Evolutionary conservation across 2,797 vertebrate genomes (phyloP), one percentile per base, ranked within the genome.

Genomic region (Sebastes minor): DNA sequence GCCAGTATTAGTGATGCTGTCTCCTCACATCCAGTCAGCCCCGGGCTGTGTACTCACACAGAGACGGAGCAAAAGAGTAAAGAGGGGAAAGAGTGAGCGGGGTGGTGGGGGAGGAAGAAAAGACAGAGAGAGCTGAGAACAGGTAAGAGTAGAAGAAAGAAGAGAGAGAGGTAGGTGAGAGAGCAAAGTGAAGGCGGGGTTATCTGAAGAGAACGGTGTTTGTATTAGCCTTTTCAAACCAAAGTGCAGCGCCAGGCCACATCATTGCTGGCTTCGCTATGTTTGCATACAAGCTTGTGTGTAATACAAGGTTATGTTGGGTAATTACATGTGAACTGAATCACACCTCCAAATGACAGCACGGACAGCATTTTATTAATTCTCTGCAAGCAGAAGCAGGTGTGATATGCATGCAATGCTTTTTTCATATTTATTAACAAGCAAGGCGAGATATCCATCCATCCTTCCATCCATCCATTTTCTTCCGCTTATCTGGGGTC

Each of bases 21-120:
- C 93, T 93, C 88, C 89, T 93, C 92, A 89, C 86, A 94, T 94
- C 83, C 87, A 93, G 83, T 94, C 94, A 94, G 92, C 92, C 88
- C 67, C 18, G 6, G 88, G 94, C 91, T 85, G 82, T 88, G 89
- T 90, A 83, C 86, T 85, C 86, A 81, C 78, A 87, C 78, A 84
- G 69, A 90, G 80, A 84, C 67, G 74, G 64, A 88, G 81, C 60
- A 84, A 81, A 87, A 78, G 86, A 88, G 79, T 75, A 86, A 88
- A 86, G 79, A 83, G 84, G 74, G 69, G 78, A 81, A 72, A 74
- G 74, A 79, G 27, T 69, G 80, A 62, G 63, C 8, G 1, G 73
- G 32, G 52, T 25, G 13, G 60, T 6, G 12, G 22, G 42, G 22
- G 16, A 60, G 30, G 14, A 53, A 60, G 32, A 64, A 57, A 67